phyloP scores from a whole-genome alignment of 2,113 vertebrate genomes.

The Neoarius graeffei region DNA sequence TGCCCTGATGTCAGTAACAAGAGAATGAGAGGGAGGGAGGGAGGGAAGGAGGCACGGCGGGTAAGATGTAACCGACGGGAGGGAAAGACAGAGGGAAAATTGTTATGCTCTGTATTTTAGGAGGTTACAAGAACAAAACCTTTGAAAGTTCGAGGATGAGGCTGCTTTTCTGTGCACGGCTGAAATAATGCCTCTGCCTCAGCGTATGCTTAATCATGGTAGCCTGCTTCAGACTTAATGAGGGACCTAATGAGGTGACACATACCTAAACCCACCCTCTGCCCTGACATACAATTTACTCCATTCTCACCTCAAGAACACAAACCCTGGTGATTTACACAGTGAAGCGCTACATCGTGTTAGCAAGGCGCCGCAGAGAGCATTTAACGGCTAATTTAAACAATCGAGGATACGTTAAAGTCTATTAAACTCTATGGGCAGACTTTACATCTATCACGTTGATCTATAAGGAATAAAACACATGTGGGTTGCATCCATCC shows the following conservation, averaged over 20 bases:
- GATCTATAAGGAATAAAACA: background rate
- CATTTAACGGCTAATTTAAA: slow-evolving; percentile 12
- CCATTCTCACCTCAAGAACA: slow-evolving; percentile 50
- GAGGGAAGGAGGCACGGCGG: slow-evolving; percentile 9
- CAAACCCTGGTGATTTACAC: slow-evolving; percentile 37
- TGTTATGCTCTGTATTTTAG: slow-evolving; percentile 14
- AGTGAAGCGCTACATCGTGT: slow-evolving; percentile 28
- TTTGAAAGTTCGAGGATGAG: background rate
- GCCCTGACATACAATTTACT: slow-evolving; percentile 19
- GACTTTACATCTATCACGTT: background rate
- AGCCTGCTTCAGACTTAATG: slow-evolving; percentile 30
- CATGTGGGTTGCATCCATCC: background rate
- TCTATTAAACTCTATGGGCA: slow-evolving; percentile 32
- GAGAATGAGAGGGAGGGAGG: slow-evolving; percentile 32
- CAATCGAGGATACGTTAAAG: slow-evolving; percentile 51
- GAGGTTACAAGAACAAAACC: slow-evolving; percentile 26
- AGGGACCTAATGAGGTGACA: slow-evolving; percentile 48
- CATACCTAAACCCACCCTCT: background rate
- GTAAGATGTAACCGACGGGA: background rate
- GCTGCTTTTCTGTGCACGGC: background rate
- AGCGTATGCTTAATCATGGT: slow-evolving; percentile 2
- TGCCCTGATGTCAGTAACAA: slow-evolving; percentile 55
- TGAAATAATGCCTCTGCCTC: no score
- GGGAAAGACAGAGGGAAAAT: slow-evolving; percentile 5
- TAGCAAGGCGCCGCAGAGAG: slow-evolving; percentile 21